Conservation (phyloP, 2,888 invertebrate species). For the Crossocerus cetratus region DNA sequence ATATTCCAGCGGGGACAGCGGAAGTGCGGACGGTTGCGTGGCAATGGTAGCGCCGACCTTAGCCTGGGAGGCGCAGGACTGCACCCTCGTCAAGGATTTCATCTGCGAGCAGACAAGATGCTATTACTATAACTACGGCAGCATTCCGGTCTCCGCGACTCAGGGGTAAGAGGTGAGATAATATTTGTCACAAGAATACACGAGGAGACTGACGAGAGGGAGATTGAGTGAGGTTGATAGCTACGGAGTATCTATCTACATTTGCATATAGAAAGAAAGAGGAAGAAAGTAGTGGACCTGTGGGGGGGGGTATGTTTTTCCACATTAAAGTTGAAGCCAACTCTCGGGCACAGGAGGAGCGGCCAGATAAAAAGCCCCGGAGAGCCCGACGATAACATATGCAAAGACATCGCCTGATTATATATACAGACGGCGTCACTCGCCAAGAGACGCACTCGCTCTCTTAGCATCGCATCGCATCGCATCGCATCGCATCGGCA, state of each 20-base stretch:
- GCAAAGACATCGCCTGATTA: slow-evolving; percentile 11
- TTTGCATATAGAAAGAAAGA: background rate
- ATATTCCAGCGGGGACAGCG: slow-evolving; percentile 79
- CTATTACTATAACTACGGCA: slow-evolving; percentile 94
- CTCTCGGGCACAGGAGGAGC: slow-evolving; percentile 29
- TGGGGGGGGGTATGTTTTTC: background rate
- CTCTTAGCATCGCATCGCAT: no score
- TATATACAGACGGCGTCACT: background rate
- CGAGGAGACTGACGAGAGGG: slow-evolving; percentile 45
- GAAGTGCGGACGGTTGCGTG: slow-evolving; percentile 85
- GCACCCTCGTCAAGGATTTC: slow-evolving; percentile 90
- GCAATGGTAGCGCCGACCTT: slow-evolving; percentile 87
- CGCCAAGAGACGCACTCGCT: no score
- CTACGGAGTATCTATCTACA: background rate
- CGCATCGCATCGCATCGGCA: no score
- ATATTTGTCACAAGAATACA: slow-evolving; percentile 59
- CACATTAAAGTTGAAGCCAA: slow-evolving; percentile 9
- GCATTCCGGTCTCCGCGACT: slow-evolving; percentile 92
- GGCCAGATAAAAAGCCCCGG: slow-evolving; percentile 38
- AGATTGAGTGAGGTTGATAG: slow-evolving; percentile 23
- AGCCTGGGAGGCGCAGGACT: slow-evolving; percentile 90
- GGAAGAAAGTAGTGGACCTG: background rate
- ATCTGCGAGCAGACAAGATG: slow-evolving; percentile 94
- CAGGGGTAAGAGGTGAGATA: slow-evolving; percentile 94
- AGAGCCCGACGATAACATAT: slow-evolving; percentile 28